Conservation (phyloP, 1,140 invertebrate species). For the Drosophila sproati region DNA sequence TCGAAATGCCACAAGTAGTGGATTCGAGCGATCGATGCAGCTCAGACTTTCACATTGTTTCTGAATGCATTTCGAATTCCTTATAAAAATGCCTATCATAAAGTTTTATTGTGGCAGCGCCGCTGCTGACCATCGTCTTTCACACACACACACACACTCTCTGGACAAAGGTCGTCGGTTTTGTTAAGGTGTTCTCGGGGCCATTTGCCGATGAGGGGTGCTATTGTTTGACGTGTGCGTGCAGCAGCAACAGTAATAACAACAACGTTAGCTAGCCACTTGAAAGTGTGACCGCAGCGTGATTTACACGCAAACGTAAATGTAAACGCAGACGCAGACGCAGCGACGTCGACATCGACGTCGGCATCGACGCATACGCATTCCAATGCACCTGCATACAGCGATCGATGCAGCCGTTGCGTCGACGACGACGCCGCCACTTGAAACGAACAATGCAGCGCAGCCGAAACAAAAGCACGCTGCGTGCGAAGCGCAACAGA, state of each 20-base stretch:
- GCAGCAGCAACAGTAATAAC: conserved; percentile 30
- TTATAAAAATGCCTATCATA: conserved; percentile 81
- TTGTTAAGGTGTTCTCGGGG: conserved; percentile 60
- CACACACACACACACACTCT: conserved; percentile 31
- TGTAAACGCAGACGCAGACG: conserved; percentile 36
- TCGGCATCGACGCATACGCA: conserved; percentile 52
- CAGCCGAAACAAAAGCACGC: conserved; percentile 51
- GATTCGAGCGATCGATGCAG: conserved; percentile 14
- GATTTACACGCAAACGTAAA: conserved; percentile 65
- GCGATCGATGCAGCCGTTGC: conserved; percentile 43
- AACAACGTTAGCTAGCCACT: conserved; percentile 59
- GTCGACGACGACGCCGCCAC: conserved; percentile 58
- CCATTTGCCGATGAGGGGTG: conserved; percentile 39
- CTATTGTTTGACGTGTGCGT: conserved; percentile 68
- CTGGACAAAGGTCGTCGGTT: conserved; percentile 76
- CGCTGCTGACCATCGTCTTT: conserved; percentile 47
- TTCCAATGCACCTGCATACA: conserved; percentile 74
- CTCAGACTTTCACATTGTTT: conserved; percentile 52
- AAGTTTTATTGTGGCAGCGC: conserved; percentile 77
- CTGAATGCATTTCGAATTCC: conserved; percentile 74
- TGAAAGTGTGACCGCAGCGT: conserved; percentile 81
- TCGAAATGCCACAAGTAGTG: conserved; percentile 36
- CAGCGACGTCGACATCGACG: conserved; percentile 44
- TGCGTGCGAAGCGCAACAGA: conserved; percentile 76
- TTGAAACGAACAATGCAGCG: conserved; percentile 74